A percentile compares a stretch with the other conserved stretches of the same genome.
Conservation (phyloP, 2,797 vertebrate genomes). For the Falco biarmicus region DNA sequence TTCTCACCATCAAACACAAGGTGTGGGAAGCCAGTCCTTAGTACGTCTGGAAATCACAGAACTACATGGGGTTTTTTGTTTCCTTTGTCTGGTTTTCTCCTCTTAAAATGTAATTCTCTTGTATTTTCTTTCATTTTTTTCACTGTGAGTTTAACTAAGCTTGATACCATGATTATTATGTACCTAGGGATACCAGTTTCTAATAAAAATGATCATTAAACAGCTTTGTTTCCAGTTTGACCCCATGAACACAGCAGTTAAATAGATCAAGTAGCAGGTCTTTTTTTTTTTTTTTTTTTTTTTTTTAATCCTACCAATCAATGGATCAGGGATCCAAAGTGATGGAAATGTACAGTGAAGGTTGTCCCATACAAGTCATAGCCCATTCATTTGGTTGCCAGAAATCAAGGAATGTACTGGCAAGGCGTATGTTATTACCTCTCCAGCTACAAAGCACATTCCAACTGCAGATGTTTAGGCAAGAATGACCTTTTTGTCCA, state of each 20-base stretch:
- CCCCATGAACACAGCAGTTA: neutral
- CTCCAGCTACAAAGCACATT: conserved; percentile 6
- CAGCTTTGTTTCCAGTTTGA: neutral
- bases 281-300: neutral
- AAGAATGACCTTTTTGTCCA: conserved; percentile 23
- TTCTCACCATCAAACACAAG: neutral
- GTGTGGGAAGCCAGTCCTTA: neutral
- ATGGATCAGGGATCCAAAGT: neutral
- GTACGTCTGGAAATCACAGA: neutral
- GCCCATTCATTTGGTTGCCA: neutral
- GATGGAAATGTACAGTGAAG: neutral
- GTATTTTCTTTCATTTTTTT: neutral
- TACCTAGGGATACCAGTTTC: neutral
- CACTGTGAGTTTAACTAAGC: neutral
- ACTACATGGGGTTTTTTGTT: rapidly evolving
- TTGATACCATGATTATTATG: neutral
- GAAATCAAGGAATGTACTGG: conserved; percentile 41
- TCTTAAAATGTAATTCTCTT: neutral
- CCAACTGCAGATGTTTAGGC: conserved; percentile 19
- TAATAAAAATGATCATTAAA: neutral
- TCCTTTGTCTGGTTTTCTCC: neutral
- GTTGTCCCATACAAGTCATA: neutral
- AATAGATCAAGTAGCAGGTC: neutral
- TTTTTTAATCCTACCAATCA: neutral
- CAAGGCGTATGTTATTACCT: neutral